A percentile compares a stretch with the other conserved stretches of the same genome.
Conservation (phyloP, 2,888 invertebrate species). For the Campoletis raptor region DNA sequence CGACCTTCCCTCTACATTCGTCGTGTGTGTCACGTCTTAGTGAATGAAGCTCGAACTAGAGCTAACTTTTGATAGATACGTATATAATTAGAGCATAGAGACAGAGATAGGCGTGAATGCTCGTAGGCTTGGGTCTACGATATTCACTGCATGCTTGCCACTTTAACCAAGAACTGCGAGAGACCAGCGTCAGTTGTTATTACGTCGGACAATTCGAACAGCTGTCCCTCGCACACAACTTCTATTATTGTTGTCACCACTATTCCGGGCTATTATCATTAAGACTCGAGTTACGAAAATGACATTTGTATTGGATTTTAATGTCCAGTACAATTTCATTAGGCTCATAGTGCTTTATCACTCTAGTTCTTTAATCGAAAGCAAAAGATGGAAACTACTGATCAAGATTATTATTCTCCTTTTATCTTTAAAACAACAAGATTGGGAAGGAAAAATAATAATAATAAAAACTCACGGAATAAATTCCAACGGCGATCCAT, state of each 20-base stretch:
- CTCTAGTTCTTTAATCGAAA: not conserved
- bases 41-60: constrained; percentile 78
- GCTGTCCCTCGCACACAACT: constrained; percentile 56
- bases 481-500: constrained; percentile 89
- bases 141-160: constrained; percentile 65
- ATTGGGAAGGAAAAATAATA: not conserved
- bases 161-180: constrained; percentile 64
- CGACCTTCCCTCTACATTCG: constrained; percentile 64
- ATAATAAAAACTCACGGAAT: constrained; percentile 79
- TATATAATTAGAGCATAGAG: constrained; percentile 73
- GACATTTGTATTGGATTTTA: not conserved
- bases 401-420: not conserved
- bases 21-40: constrained; percentile 71
- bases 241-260: constrained; percentile 20
- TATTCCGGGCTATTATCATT: not conserved
- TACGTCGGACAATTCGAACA: constrained; percentile 63
- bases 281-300: constrained; percentile 5
- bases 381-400: constrained; percentile 15
- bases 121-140: constrained; percentile 73
- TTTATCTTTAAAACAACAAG: not conserved
- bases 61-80: constrained; percentile 61
- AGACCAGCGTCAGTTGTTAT: constrained; percentile 55
- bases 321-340: not conserved
- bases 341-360: not conserved
- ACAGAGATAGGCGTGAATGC: constrained; percentile 79